Percentiles rank a stretch among this genome's conserved stretches.
phyloP scores from a whole-genome alignment of 2,797 vertebrate genomes.

The Rhodeus uyekii region DNA sequence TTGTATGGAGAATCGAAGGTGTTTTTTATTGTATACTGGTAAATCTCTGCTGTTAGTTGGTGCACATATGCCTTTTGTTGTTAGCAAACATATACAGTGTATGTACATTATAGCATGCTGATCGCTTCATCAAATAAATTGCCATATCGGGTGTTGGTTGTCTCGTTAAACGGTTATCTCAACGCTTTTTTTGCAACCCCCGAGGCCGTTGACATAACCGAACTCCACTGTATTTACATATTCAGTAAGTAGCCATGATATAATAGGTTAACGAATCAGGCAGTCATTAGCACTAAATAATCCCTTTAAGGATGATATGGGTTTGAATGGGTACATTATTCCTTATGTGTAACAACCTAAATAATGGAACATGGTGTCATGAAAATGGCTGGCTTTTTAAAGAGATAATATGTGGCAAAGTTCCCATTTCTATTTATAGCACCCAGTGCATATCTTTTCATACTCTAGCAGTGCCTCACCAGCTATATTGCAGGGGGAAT shows the following conservation, averaged over 20 bases:
- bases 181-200: no score
- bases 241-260: background rate
- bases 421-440: background rate
- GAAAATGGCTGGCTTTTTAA: background rate
- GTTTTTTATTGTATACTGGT: no score
- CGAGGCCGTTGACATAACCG: no score
- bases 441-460: background rate
- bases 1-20: no score
- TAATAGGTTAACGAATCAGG: background rate
- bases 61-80: no score
- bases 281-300: background rate
- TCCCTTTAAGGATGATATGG: background rate
- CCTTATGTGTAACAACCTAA: background rate
- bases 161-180: no score
- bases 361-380: background rate
- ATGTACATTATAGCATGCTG: no score
- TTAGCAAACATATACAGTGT: no score
- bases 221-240: no score
- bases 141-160: no score
- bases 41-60: no score
- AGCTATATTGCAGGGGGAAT: slow-evolving; percentile 52
- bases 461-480: background rate
- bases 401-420: background rate
- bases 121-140: no score
- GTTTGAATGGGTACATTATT: background rate